phyloP scores from a whole-genome alignment of 2,113 vertebrate species.

The Falco punctatus region DNA sequence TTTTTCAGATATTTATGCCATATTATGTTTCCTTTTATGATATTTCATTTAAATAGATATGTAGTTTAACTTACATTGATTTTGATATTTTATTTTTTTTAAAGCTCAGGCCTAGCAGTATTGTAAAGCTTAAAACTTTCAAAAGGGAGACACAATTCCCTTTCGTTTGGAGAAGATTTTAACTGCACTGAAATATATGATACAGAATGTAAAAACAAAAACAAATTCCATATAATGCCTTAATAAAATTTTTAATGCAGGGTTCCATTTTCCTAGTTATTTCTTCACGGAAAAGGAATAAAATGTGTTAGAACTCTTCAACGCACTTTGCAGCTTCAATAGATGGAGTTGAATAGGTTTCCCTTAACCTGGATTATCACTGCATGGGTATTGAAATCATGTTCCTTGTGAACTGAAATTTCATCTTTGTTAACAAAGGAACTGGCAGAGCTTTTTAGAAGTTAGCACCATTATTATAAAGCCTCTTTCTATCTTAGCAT shows the following conservation, averaged over 20 bases:
- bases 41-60: background rate
- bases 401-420: conserved; percentile 16
- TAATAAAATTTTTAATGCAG: background rate
- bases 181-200: background rate
- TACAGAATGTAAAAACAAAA: background rate
- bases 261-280: background rate
- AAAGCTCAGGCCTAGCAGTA: background rate
- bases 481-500: background rate
- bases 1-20: background rate
- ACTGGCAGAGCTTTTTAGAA: background rate
- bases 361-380: background rate
- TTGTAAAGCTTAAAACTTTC: background rate
- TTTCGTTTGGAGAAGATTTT: background rate
- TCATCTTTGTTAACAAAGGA: conserved; percentile 6
- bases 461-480: background rate
- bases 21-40: background rate
- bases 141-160: background rate
- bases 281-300: background rate
- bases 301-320: background rate
- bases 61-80: background rate
- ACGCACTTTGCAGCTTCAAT: background rate
- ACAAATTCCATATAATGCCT: background rate
- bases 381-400: conserved; percentile 3
- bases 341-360: background rate
- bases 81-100: background rate